Percentiles rank a stretch among this genome's conserved stretches.
Evolutionary conservation across 2,888 invertebrate genomes (phyloP).

Genomic region (Diogma glabrata): DNA sequence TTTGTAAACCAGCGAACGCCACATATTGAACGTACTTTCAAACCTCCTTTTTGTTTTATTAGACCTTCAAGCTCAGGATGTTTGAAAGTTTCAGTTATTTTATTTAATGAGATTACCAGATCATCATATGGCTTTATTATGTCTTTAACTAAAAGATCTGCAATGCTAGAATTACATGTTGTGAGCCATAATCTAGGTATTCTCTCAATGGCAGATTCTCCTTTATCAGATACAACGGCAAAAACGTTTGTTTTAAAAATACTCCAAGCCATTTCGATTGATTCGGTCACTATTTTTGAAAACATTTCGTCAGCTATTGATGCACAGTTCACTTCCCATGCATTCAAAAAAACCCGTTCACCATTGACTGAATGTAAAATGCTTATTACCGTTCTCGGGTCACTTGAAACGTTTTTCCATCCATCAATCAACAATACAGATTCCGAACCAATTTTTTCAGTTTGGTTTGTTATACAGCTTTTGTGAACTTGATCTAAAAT

Average conservation of each 20-base stretch:
- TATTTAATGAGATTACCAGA: background rate
- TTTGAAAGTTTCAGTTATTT: background rate
- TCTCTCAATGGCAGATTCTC: background rate
- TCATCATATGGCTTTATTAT: background rate
- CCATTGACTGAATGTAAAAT: background rate
- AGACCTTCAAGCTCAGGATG: background rate
- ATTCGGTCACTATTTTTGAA: background rate
- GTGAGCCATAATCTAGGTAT: background rate
- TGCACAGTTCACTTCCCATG: background rate
- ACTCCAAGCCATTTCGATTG: background rate
- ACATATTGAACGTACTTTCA: background rate
- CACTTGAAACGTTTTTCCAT: constrained; percentile 4
- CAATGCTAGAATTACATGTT: background rate
- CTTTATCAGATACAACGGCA: background rate
- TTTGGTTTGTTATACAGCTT: constrained; percentile 6
- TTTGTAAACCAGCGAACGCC: background rate
- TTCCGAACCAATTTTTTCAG: background rate
- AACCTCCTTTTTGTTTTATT: background rate
- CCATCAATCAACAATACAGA: constrained; percentile 11
- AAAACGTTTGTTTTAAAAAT: background rate
- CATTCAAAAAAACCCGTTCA: background rate
- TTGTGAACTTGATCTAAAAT: constrained; percentile 10
- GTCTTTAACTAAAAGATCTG: background rate
- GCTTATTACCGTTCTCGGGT: background rate
- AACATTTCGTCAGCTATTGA: background rate